A percentile compares a stretch with the other conserved stretches of the same genome.
These are phyloP conservation scores for Agonum fuliginosum DNA, from an alignment of 2,888 invertebrate genomes.

Conservation along the genomic window DNA sequence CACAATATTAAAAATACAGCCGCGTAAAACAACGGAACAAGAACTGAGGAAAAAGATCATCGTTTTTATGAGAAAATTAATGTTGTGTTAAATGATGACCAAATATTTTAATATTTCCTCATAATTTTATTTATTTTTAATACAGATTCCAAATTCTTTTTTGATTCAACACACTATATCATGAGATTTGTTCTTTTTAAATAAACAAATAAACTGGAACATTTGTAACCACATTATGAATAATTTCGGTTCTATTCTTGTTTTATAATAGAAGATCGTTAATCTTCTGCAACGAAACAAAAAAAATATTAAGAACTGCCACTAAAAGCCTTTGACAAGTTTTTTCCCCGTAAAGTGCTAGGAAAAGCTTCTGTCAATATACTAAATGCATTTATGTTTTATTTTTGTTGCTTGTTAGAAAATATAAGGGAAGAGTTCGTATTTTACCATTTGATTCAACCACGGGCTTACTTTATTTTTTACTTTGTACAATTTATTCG, in stretches of 20 bases:
- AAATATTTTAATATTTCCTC: background rate
- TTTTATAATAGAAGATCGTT: background rate
- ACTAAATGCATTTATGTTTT: background rate
- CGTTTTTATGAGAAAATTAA: background rate
- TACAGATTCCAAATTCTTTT: background rate
- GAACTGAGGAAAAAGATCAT: background rate
- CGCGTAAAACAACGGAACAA: background rate
- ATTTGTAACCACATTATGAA: background rate
- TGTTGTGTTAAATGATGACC: background rate
- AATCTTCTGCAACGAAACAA: background rate
- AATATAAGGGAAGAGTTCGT: background rate
- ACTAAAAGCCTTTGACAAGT: background rate
- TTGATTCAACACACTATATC: background rate
- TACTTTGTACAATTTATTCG: too few relatives aligned
- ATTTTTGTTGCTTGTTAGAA: background rate
- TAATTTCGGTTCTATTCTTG: background rate
- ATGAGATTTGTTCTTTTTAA: too few relatives aligned
- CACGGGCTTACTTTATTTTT: too few relatives aligned
- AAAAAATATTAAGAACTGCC: background rate
- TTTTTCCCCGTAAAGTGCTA: background rate
- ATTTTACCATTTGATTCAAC: too few relatives aligned
- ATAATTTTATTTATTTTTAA: background rate
- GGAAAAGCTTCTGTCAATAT: background rate
- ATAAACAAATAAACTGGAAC: background rate
- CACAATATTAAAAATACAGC: constrained; percentile 2